Base-by-base conservation (phyloP, 2,888 invertebrate species). In the Drosophila yooni region DNA sequence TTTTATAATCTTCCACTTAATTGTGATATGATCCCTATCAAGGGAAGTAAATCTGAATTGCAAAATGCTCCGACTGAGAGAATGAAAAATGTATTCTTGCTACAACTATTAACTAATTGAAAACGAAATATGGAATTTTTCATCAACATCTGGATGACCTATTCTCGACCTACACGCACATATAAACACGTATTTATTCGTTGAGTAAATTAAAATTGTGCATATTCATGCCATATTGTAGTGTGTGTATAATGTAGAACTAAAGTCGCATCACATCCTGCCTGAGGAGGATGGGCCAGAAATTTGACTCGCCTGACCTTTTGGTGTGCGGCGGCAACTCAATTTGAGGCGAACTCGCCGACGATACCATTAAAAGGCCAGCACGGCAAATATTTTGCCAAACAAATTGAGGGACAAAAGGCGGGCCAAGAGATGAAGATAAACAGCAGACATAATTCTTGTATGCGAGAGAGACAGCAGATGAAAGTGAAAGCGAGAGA, bases 271-370 rank as follows among this genome's bases (percentile, higher is more conserved):
- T 25, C 46, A 62, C 61, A 40, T 53, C 62, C 46, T 54, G 48
- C 10, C n/a, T 46, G 40, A 59, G 40, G 31, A 33, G 43, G 67
- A 46, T 46, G 58, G 27, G 63, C 61, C 57, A 54, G 76, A 64
- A 72, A 72, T 68, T 76, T 60, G 76, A 76, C 62, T 76, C 65
- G 50, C 27, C 54, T 72, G 76, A 76, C 76, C 72, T 76, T 79
- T 79, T 54, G 69, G 43, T 54, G 31, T 60, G 56, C 58, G 48
- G 58, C 11, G 53, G 27, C 64, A 60, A 51, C 66, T 74, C 65
- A 72, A 76, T 71, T 76, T 67, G 29, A 36, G 59, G 13, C 33
- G 21, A 52, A 25, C 27, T 58, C 18, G 18, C 27, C 21, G 62
- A 64, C 61, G 62, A 54, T 43, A 61, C 70, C 68, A 67, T 71